Conservation (phyloP, 2,888 invertebrate species). For the Timema podura region DNA sequence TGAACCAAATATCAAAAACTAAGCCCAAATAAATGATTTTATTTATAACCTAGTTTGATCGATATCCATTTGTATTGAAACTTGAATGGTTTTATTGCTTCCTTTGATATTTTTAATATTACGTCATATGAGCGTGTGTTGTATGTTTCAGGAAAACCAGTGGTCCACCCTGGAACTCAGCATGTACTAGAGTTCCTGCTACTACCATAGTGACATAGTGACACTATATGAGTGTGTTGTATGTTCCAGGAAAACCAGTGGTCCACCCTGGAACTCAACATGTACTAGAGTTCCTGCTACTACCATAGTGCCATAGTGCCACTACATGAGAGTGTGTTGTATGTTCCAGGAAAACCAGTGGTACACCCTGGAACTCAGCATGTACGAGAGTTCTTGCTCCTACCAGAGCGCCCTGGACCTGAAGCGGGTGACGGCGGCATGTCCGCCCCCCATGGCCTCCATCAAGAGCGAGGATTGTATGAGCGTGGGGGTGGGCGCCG, state of each 20-base stretch:
- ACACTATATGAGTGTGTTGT: too few species aligned
- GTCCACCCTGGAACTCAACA: slow-evolving; percentile 39
- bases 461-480: slow-evolving; percentile 50
- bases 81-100: too few species aligned
- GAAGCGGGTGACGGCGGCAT: slow-evolving; percentile 57
- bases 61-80: too few species aligned
- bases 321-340: too few species aligned
- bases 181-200: slow-evolving; percentile 93
- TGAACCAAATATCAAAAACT: too few species aligned
- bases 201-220: slow-evolving; percentile 76
- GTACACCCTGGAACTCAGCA: slow-evolving; percentile 39
- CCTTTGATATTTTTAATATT: slow-evolving; percentile 72
- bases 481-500: slow-evolving; percentile 46
- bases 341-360: slow-evolving; percentile 11
- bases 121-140: too few species aligned
- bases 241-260: slow-evolving; percentile 11
- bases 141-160: slow-evolving; percentile 10
- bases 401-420: slow-evolving; percentile 80
- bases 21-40: too few species aligned
- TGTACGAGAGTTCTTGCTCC: slow-evolving; percentile 93
- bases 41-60: too few species aligned
- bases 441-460: slow-evolving; percentile 45
- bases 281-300: slow-evolving; percentile 93
- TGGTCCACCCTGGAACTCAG: slow-evolving; percentile 15
- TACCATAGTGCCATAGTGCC: slow-evolving; percentile 72